Conservation (phyloP, 92 coral and sea anemone species). For the Zoanthus sociatus region DNA sequence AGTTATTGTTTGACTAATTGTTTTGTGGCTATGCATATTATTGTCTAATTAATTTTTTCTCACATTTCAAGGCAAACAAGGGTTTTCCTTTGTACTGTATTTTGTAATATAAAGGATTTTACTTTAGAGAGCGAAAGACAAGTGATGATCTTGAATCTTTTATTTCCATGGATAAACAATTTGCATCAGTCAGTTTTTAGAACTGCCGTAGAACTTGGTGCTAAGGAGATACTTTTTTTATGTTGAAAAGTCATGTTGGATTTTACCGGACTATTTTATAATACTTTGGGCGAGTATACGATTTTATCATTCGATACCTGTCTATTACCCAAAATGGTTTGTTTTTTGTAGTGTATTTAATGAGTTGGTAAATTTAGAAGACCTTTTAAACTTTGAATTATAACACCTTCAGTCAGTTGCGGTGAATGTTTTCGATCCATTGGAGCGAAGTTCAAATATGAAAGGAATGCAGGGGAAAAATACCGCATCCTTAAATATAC, state of each 20-base stretch:
- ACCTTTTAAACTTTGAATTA: slow-evolving; percentile 1
- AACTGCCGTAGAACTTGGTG: not conserved
- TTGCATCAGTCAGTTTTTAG: slow-evolving; percentile 2
- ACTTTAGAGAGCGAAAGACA: slow-evolving; percentile 8
- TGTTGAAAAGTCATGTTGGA: slow-evolving; percentile 20
- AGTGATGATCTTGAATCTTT: not conserved
- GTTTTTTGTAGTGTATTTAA: not conserved
- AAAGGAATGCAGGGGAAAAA: no score
- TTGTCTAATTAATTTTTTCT: no score
- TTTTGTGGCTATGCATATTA: no score
- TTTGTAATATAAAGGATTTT: not conserved
- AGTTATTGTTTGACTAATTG: no score
- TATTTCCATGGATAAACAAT: not conserved
- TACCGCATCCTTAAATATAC: no score
- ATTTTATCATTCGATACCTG: slow-evolving; percentile 24
- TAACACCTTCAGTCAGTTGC: not conserved
- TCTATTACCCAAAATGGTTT: slow-evolving; percentile 3
- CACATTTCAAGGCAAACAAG: not conserved
- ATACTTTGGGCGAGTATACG: not conserved
- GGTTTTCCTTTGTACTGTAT: not conserved
- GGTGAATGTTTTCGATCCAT: no score
- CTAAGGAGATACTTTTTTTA: not conserved
- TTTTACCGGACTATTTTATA: not conserved
- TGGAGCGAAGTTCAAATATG: no score
- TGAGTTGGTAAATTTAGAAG: not conserved